Evolutionary conservation across 2,113 vertebrate genomes (phyloP).

Genomic region (Clarias gariepinus): DNA sequence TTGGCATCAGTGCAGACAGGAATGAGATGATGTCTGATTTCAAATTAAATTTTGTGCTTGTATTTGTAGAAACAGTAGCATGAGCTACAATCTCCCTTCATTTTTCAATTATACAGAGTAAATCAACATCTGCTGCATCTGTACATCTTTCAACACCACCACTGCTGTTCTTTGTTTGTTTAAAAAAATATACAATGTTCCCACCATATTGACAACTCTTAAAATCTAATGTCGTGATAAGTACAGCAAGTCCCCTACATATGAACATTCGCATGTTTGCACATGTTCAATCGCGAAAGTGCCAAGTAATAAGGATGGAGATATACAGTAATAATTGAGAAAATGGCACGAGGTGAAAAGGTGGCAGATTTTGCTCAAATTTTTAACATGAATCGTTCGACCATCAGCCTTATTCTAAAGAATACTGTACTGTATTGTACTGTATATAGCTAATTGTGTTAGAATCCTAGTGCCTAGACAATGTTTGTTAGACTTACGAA

Average conservation of each 20-base stretch:
- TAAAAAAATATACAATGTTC: neutral
- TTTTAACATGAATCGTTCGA: too few relatives aligned
- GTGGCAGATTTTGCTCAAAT: too few relatives aligned
- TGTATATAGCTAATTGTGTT: too few relatives aligned
- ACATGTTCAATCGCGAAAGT: too few relatives aligned
- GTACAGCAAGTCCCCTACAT: neutral
- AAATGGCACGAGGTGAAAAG: too few relatives aligned
- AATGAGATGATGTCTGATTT: neutral
- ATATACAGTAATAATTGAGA: too few relatives aligned
- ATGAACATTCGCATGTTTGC: too few relatives aligned
- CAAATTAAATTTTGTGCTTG: neutral
- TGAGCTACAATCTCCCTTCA: neutral
- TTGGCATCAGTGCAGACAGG: neutral
- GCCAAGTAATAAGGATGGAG: too few relatives aligned
- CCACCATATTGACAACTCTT: neutral
- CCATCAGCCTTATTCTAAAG: too few relatives aligned
- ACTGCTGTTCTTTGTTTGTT: neutral
- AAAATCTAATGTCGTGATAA: neutral
- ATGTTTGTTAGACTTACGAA: too few relatives aligned
- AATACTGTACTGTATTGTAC: too few relatives aligned
- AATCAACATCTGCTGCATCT: neutral
- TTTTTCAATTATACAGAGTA: neutral
- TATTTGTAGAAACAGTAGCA: neutral
- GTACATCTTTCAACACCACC: neutral
- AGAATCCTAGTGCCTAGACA: too few relatives aligned